Percentiles rank a stretch among this genome's conserved stretches.
Evolutionary conservation across 1,140 invertebrate genomes (phyloP).

Genomic region (Heterodera schachtii): DNA sequence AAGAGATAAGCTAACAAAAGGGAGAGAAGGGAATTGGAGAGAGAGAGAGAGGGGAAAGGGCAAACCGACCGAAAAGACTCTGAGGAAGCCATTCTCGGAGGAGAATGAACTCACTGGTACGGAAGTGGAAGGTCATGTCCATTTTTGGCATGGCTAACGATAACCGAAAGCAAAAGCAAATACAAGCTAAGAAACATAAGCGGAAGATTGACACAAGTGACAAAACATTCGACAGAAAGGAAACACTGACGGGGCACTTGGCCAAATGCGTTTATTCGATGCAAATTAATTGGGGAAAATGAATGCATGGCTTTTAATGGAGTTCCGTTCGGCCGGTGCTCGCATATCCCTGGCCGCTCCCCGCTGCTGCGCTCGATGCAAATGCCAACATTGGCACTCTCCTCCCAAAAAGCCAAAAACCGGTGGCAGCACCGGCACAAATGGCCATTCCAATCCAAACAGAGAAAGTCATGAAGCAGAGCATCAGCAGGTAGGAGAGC

Average conservation of each 20-base stretch:
- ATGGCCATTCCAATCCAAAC: constrained; percentile 86
- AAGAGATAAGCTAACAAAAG: constrained; percentile 21
- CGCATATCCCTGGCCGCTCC: not conserved
- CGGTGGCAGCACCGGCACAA: constrained; percentile 81
- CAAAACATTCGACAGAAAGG: not conserved
- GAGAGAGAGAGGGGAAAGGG: not conserved
- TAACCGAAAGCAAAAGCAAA: not conserved
- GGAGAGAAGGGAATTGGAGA: not conserved
- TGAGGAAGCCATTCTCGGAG: constrained; percentile 50
- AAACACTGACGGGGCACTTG: constrained; percentile 14
- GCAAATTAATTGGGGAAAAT: not conserved
- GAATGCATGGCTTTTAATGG: constrained; percentile 31
- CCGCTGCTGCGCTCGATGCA: not conserved
- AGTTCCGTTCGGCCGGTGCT: constrained; percentile 16
- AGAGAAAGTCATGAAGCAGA: constrained; percentile 97
- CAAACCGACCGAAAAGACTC: constrained; percentile 36
- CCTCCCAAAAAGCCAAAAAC: constrained; percentile 86
- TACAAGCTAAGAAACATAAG: constrained; percentile 3
- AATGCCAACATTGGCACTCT: constrained; percentile 5
- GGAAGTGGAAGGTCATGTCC: constrained; percentile 59
- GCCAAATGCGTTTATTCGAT: not conserved
- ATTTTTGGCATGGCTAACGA: constrained; percentile 47
- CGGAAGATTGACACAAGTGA: constrained; percentile 15
- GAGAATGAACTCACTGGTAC: constrained; percentile 47
- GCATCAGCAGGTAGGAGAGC: constrained; percentile 89